These are phyloP conservation scores for Neotoxoptera formosana DNA, from an alignment of 1,140 invertebrate genomes.

Conservation along the genomic window DNA sequence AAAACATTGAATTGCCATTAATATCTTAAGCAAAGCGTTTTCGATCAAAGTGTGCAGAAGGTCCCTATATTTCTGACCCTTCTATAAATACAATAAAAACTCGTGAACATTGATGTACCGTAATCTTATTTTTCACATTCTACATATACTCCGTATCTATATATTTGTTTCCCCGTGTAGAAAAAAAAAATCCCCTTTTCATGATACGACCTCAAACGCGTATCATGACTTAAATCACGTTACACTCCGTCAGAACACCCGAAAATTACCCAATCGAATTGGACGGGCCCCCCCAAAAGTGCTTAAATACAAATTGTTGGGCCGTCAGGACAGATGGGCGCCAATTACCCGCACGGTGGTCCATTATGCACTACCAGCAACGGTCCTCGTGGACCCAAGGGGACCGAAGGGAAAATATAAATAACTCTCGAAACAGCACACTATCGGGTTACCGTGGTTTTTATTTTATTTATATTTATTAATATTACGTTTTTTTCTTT, in stretches of 20 bases:
- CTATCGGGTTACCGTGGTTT: conserved; percentile 39
- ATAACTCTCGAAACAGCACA: conserved; percentile 40
- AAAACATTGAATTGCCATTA: not conserved
- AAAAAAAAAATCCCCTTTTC: not conserved
- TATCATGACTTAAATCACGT: conserved; percentile 46
- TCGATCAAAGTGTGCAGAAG: conserved; percentile 11
- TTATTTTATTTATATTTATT: not conserved
- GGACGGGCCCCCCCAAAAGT: not conserved
- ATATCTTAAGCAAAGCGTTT: not conserved
- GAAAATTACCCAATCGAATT: conserved; percentile 47
- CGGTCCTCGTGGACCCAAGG: not conserved
- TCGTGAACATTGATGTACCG: conserved; percentile 11
- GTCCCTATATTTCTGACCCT: conserved; percentile 26
- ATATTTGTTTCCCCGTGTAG: not conserved
- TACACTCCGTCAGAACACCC: conserved; percentile 1
- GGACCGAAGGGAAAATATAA: conserved; percentile 40
- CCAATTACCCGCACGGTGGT: conserved; percentile 43
- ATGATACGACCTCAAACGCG: not conserved
- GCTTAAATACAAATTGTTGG: not conserved
- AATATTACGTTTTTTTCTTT: not conserved
- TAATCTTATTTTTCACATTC: conserved; percentile 28
- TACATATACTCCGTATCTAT: not conserved
- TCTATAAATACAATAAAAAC: not conserved
- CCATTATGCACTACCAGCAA: conserved; percentile 32
- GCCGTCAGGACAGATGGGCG: conserved; percentile 48